Evolutionary conservation across 2,888 invertebrate genomes (phyloP).

Genomic region (Sarcophaga variegata): DNA sequence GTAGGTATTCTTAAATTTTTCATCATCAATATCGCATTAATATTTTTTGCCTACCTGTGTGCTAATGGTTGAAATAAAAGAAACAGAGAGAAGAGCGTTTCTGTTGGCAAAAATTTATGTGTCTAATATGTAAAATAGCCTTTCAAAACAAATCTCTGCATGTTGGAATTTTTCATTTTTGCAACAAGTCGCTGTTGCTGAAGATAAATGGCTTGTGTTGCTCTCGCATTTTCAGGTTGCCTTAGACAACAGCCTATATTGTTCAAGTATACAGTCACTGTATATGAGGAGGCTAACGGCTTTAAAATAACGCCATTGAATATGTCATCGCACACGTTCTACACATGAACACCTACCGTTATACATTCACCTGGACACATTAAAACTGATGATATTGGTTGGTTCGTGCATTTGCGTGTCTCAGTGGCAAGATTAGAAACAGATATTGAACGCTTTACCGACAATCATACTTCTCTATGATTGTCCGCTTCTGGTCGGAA

Average conservation of each 20-base stretch:
- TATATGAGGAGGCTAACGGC: conserved; percentile 34
- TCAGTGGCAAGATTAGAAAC: conserved; percentile 40
- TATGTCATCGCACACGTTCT: conserved; percentile 15
- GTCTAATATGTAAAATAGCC: conserved; percentile 59
- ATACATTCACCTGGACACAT: conserved; percentile 6
- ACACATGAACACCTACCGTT: not conserved
- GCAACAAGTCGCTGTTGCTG: conserved; percentile 55
- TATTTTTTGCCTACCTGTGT: not conserved
- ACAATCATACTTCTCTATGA: too few species aligned
- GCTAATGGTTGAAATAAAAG: too few species aligned
- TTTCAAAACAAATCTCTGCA: not conserved
- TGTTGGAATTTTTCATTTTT: conserved; percentile 44
- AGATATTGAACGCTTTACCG: conserved; percentile 26
- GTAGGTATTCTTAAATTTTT: not conserved
- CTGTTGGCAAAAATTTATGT: conserved; percentile 50
- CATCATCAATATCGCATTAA: conserved; percentile 28
- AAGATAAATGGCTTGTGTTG: conserved; percentile 51
- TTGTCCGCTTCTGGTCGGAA: too few species aligned
- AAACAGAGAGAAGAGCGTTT: not conserved
- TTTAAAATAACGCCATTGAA: conserved; percentile 45
- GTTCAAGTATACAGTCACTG: not conserved
- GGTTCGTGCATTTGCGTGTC: conserved; percentile 14
- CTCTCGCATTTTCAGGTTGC: not conserved
- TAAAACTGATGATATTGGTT: not conserved
- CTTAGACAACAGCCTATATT: conserved; percentile 7